These are phyloP conservation scores for Mycetomoellerius zeteki DNA, from an alignment of 1,140 invertebrate species.

Conservation along the genomic window DNA sequence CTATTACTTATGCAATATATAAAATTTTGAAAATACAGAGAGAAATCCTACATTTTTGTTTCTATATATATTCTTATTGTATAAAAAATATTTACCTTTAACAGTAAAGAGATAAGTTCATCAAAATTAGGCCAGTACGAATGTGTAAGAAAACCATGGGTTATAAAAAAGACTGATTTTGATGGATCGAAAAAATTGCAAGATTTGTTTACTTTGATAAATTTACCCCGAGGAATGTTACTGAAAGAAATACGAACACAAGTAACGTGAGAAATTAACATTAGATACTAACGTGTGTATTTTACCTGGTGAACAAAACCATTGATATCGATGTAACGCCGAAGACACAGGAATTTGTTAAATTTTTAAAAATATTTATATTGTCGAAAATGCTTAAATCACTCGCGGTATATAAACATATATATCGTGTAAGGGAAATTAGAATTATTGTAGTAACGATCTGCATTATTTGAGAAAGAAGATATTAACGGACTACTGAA, in stretches of 20 bases:
- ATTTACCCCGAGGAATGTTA: background rate
- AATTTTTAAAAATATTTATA: no score
- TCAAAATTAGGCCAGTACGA: background rate
- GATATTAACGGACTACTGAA: no score
- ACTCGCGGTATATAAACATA: no score
- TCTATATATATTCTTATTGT: background rate
- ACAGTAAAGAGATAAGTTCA: background rate
- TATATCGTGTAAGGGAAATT: no score
- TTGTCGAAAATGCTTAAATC: no score
- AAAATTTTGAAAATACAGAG: background rate
- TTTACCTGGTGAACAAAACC: no score
- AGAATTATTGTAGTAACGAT: no score
- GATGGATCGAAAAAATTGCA: background rate
- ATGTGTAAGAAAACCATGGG: constrained; percentile 55
- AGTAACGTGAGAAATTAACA: background rate
- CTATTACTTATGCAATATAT: background rate
- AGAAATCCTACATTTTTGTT: background rate
- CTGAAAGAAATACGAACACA: constrained; percentile 22
- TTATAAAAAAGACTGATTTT: background rate
- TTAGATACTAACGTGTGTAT: no score
- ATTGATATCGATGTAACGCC: no score
- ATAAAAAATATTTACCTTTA: constrained; percentile 16
- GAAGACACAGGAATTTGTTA: no score
- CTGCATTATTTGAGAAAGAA: no score
- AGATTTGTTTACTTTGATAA: background rate